Conservation (phyloP, 2,797 vertebrate species). For the Molossus alvarezi region DNA sequence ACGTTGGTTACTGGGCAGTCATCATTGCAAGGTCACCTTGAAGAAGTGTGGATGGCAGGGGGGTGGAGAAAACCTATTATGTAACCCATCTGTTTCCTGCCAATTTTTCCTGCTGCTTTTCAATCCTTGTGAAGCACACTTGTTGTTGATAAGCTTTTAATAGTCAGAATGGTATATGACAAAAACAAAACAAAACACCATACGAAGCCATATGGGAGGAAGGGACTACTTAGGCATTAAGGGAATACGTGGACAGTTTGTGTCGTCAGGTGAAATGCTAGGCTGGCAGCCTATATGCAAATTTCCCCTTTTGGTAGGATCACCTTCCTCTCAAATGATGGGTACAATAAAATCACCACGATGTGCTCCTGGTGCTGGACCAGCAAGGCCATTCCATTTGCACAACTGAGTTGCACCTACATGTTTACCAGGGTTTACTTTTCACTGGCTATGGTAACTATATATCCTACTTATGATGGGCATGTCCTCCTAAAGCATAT, state of each 20-base stretch:
- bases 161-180: neutral
- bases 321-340: neutral
- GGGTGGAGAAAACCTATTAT: neutral
- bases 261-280: neutral
- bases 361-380: neutral
- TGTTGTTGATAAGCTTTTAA: constrained; percentile 58
- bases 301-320: neutral
- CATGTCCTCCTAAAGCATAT: constrained; percentile 56
- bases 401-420: constrained; percentile 64
- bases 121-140: constrained; percentile 10
- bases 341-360: neutral
- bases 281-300: neutral
- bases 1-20: constrained; percentile 55
- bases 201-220: neutral
- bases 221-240: neutral
- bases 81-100: constrained; percentile 16
- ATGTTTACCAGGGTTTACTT: constrained; percentile 72
- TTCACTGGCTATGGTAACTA: constrained; percentile 79
- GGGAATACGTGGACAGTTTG: neutral
- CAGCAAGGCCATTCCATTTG: constrained; percentile 71
- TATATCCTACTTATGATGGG: neutral
- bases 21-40: constrained; percentile 66
- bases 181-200: constrained; percentile 36
- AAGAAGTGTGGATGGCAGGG: neutral
- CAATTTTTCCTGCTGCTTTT: constrained; percentile 24